phyloP scores from a whole-genome alignment of 2,797 vertebrate species.

The Onychomys leucogaster region DNA sequence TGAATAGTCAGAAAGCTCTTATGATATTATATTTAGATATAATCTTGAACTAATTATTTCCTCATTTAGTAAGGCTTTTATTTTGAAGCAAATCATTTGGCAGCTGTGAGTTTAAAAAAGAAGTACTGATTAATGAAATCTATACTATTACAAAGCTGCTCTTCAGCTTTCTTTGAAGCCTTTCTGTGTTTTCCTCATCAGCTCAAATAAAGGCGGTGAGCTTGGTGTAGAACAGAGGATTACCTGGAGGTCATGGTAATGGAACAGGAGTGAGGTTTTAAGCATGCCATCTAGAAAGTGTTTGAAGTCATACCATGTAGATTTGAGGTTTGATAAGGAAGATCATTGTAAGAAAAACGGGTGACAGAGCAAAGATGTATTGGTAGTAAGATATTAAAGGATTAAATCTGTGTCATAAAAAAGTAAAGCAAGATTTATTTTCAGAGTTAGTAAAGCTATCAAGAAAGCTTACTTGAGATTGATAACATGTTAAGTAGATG shows the following conservation, averaged over 20 bases:
- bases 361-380: neutral
- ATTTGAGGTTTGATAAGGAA: constrained; percentile 14
- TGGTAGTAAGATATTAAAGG: neutral
- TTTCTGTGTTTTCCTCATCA: neutral
- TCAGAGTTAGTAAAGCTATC: constrained; percentile 32
- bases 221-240: neutral
- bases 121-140: constrained; percentile 12
- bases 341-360: constrained; percentile 25
- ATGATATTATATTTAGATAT: neutral
- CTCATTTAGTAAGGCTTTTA: constrained; percentile 45
- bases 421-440: constrained; percentile 41
- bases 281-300: neutral
- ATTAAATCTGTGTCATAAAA: constrained; percentile 51
- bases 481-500: constrained; percentile 39
- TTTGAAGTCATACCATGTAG: constrained; percentile 25
- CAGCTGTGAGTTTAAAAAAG: constrained; percentile 6
- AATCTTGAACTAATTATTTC: neutral
- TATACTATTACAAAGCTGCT: neutral
- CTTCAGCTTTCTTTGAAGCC: constrained; percentile 7
- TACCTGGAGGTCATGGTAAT: constrained; percentile 7
- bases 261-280: neutral
- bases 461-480: constrained; percentile 14
- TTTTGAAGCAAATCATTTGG: constrained; percentile 26
- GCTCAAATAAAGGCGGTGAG: constrained; percentile 35
- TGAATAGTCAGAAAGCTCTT: neutral